Percentiles rank a stretch among this genome's conserved stretches.
Evolutionary conservation across 2,888 invertebrate genomes (phyloP).

Genomic region (Ptilodon capucinus): DNA sequence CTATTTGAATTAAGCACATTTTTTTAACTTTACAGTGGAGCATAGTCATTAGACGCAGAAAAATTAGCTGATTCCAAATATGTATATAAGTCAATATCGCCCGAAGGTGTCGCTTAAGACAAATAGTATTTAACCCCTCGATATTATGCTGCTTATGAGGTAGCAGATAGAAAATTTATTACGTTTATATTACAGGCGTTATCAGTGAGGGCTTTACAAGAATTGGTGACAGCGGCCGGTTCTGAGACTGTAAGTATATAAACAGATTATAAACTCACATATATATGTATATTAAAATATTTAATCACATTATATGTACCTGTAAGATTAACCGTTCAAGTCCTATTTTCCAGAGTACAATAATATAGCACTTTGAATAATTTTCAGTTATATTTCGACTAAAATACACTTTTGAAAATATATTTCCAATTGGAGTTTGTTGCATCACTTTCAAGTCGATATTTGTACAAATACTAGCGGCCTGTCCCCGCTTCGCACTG

Average conservation of each 20-base stretch:
- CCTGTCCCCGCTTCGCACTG: too few relatives aligned
- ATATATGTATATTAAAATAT: constrained; percentile 19
- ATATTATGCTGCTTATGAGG: too few relatives aligned
- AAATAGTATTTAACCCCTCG: too few relatives aligned
- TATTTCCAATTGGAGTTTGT: constrained; percentile 35
- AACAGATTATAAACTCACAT: not conserved
- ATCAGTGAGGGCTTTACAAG: constrained; percentile 98
- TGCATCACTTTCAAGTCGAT: constrained; percentile 3
- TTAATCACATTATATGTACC: constrained; percentile 15
- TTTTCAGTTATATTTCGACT: constrained; percentile 49
- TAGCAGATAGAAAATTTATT: not conserved
- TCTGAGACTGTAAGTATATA: constrained; percentile 92
- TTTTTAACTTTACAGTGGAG: too few relatives aligned
- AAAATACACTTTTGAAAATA: constrained; percentile 43
- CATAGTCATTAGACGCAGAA: too few relatives aligned
- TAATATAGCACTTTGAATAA: constrained; percentile 51
- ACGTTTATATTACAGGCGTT: constrained; percentile 85
- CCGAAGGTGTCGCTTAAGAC: too few relatives aligned
- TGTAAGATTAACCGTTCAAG: constrained; percentile 61
- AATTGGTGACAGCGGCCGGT: constrained; percentile 97
- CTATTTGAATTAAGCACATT: too few relatives aligned
- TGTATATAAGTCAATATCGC: too few relatives aligned
- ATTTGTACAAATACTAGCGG: too few relatives aligned
- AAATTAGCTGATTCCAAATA: too few relatives aligned
- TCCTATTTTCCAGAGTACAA: constrained; percentile 52